Percentiles rank a stretch among this genome's conserved stretches.
phyloP scores from a whole-genome alignment of 2,113 vertebrate genomes.

The Trichomycterus rosablanca region DNA sequence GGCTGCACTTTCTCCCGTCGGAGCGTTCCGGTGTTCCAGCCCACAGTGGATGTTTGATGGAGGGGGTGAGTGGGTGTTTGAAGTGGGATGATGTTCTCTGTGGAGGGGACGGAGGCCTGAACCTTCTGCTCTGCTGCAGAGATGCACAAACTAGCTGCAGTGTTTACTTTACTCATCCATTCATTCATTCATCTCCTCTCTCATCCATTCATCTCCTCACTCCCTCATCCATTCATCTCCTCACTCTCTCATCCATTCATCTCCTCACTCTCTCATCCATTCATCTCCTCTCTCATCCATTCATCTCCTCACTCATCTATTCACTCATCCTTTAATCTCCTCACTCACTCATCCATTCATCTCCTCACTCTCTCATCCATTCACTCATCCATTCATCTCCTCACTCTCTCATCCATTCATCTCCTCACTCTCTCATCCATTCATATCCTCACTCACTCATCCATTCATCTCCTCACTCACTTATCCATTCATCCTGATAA shows the following conservation, averaged over 20 bases:
- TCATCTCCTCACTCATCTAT: not conserved
- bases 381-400: too few relatives aligned
- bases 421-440: too few relatives aligned
- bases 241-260: slow-evolving; percentile 3
- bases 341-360: too few relatives aligned
- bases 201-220: too few relatives aligned
- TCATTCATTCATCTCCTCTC: slow-evolving; percentile 2
- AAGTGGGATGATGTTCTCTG: slow-evolving; percentile 37
- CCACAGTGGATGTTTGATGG: slow-evolving; percentile 44
- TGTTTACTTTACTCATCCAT: slow-evolving; percentile 29
- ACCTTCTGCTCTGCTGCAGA: slow-evolving; percentile 31
- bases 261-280: too few relatives aligned
- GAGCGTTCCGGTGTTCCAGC: slow-evolving; percentile 37
- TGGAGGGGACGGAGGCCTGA: slow-evolving; percentile 28
- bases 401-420: too few relatives aligned
- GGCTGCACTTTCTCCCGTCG: slow-evolving; percentile 27
- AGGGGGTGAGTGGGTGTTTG: slow-evolving; percentile 44
- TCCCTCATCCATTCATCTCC: too few relatives aligned
- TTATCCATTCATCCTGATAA: too few relatives aligned
- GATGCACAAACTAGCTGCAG: slow-evolving; percentile 22
- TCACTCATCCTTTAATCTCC: too few relatives aligned
- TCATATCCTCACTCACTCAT: too few relatives aligned
- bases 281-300: not conserved
- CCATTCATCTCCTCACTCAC: too few relatives aligned
- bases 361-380: too few relatives aligned